Percentiles rank a stretch among this genome's conserved stretches.
Conservation (phyloP, 2,888 invertebrate genomes). For the Leucophenga maculata region DNA sequence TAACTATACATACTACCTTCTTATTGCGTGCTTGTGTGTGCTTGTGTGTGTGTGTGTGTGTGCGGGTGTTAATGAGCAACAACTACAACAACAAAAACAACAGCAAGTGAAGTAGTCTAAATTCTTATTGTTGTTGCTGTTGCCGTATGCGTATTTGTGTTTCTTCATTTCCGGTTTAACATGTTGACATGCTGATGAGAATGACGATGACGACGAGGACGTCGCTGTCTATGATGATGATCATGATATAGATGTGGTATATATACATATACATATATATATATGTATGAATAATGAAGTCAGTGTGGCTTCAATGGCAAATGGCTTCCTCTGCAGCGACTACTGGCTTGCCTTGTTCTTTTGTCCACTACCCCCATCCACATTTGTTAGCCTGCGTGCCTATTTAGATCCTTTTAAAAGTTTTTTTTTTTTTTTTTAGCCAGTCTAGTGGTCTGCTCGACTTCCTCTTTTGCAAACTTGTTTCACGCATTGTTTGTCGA, state of each 20-base stretch:
- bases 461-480: conserved; percentile 3
- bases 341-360: not conserved
- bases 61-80: conserved; percentile 58
- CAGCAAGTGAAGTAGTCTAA: conserved; percentile 12
- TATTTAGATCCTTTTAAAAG: no score
- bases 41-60: conserved; percentile 23
- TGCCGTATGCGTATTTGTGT: conserved; percentile 55
- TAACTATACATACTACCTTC: not conserved
- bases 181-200: conserved; percentile 58
- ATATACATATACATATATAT: not conserved
- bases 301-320: conserved; percentile 29
- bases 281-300: conserved; percentile 38
- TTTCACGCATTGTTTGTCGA: conserved; percentile 17
- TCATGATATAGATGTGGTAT: conserved; percentile 35
- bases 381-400: no score
- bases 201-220: conserved; percentile 26
- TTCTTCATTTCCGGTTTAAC: conserved; percentile 66
- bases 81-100: conserved; percentile 30
- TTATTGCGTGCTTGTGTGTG: not conserved
- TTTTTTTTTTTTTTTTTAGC: not conserved
- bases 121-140: not conserved
- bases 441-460: conserved; percentile 14
- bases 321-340: not conserved
- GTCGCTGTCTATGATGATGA: conserved; percentile 39
- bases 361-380: not conserved